Evolutionary conservation across 2,888 invertebrate species (phyloP).

Genomic region (Asteroscopus sphinx): DNA sequence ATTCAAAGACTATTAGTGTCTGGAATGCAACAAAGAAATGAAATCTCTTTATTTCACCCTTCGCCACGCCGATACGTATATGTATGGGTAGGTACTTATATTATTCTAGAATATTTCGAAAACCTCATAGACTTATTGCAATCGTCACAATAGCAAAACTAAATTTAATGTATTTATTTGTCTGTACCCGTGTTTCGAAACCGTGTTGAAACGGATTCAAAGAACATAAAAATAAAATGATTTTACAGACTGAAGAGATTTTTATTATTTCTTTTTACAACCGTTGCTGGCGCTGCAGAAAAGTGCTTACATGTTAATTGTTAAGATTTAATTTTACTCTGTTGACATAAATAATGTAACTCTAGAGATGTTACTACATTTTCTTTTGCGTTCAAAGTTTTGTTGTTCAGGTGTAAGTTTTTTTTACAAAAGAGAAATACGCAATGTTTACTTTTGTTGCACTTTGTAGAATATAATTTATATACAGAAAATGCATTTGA

Average conservation of each 20-base stretch:
- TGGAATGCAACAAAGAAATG: too few species aligned
- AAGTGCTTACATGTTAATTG: conserved; percentile 54
- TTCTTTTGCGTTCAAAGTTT: conserved; percentile 7
- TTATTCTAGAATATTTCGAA: too few species aligned
- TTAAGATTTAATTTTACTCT: conserved; percentile 51
- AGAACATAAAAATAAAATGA: conserved; percentile 53
- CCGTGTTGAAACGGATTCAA: conserved; percentile 47
- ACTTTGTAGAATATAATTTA: neutral
- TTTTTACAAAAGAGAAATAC: neutral
- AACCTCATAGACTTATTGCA: conserved; percentile 3
- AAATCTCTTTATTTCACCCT: too few species aligned
- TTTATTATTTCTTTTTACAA: conserved; percentile 54
- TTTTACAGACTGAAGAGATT: conserved; percentile 50
- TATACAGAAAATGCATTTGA: too few species aligned
- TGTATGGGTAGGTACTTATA: too few species aligned
- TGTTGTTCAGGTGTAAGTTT: neutral
- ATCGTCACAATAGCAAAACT: conserved; percentile 12
- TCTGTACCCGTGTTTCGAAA: conserved; percentile 24
- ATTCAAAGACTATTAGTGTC: too few species aligned
- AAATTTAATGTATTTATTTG: conserved; percentile 18
- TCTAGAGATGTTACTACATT: conserved; percentile 12
- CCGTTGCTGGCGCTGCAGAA: conserved; percentile 40
- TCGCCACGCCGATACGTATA: too few species aligned
- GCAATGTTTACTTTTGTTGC: neutral
- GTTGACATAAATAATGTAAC: conserved; percentile 20